These are phyloP conservation scores for Pecten maximus DNA, from an alignment of 2,888 invertebrate species.

Conservation along the genomic window DNA sequence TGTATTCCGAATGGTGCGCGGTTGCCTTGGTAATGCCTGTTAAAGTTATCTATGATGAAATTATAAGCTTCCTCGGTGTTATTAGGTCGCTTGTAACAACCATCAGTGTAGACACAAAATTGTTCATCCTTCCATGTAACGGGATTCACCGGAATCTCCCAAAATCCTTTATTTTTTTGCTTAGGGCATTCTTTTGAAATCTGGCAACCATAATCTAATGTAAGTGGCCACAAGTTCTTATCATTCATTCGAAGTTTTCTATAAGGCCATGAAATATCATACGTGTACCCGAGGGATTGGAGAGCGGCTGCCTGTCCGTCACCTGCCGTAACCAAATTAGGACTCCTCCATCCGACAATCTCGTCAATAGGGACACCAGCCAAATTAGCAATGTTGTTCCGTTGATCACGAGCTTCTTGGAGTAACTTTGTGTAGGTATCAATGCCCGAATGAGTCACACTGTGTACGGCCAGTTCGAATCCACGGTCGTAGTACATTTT, in stretches of 20 bases:
- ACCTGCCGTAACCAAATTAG: constrained; percentile 70
- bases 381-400: constrained; percentile 61
- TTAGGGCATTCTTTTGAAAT: constrained; percentile 65
- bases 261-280: constrained; percentile 71
- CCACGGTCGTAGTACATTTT: constrained; percentile 94
- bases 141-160: constrained; percentile 70
- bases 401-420: constrained; percentile 66
- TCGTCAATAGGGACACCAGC: constrained; percentile 67
- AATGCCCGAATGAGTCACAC: constrained; percentile 85
- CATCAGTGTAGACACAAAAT: constrained; percentile 71
- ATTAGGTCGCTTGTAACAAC: constrained; percentile 64
- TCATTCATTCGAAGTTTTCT: constrained; percentile 49
- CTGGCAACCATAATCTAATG: constrained; percentile 66
- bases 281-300: constrained; percentile 65
- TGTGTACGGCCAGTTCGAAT: constrained; percentile 93
- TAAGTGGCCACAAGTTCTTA: constrained; percentile 69
- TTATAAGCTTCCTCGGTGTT: constrained; percentile 67
- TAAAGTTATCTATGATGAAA: constrained; percentile 90
- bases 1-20: constrained; percentile 91
- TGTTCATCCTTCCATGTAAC: constrained; percentile 65
- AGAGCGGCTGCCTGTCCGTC: constrained; percentile 65
- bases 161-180: constrained; percentile 59
- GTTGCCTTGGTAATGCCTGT: constrained; percentile 86
- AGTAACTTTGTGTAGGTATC: constrained; percentile 76
- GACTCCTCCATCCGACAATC: constrained; percentile 72